Base-by-base conservation (phyloP, 2,797 vertebrate species). In the Oryzias dopingdopingensis region DNA sequence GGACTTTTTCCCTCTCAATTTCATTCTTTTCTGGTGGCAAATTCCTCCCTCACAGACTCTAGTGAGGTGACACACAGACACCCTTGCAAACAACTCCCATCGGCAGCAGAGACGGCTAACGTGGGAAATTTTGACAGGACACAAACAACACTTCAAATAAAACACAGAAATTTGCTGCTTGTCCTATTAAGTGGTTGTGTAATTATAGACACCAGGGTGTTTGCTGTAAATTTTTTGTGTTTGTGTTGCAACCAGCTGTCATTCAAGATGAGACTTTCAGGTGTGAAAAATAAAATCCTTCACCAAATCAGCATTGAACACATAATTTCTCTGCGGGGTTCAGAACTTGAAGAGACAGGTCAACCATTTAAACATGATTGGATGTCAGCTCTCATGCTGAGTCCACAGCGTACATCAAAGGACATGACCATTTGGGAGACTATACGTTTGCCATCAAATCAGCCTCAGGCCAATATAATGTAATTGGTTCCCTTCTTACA, bases 351-450 rank as follows among this genome's bases (percentile, higher is more conserved):
- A 86, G 68, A 79, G 74, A 80, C 61, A 59, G 83, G 78, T 81
- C 78, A 67, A 73, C 77, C 69, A 89, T 87, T 83, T 81, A 75
- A 62, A 60, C 71, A 58, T 88, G 87, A 91, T 88, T 91, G 87
- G 87, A 90, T 89, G 85, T 83, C 79, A 70, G 69, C 70, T 76
- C 78, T 64, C 82, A 83, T 26, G 77, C 85, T 85, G 84, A 4
- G 82, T 77, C 74, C 80, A 83, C 82, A 59, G 71, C 72, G 74
- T 61, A 79, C 80, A 87, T 85, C 78, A 87, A 37, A 83, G 84
- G 77, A 77, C 78, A 78, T 71, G 70, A 59, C 65, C 72, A 78
- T 79, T 88, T 76, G 59, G 56, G 82, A 72, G 57, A 67, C 78
- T 61, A 79, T 85, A 84, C 75, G 83, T 79, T 77, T 61, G 62